A percentile compares a stretch with the other conserved stretches of the same genome.
Conservation (phyloP, 2,113 vertebrate species). For the Phrynocephalus versicolor region DNA sequence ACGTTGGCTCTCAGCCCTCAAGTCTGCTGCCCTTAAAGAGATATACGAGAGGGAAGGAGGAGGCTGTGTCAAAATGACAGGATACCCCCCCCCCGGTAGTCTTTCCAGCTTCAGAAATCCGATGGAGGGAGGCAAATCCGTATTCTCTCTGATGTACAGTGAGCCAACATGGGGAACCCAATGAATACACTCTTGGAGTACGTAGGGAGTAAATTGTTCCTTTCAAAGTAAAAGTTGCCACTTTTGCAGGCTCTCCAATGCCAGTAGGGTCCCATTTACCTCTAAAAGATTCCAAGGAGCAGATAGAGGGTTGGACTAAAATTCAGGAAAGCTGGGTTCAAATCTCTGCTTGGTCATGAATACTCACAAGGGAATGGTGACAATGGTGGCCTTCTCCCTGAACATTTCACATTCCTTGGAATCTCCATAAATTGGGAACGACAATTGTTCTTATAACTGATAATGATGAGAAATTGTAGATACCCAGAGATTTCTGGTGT, state of each 20-base stretch:
- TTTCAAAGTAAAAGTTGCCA: neutral
- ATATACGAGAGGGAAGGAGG: neutral
- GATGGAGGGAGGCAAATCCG: neutral
- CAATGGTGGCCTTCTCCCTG: too few species aligned
- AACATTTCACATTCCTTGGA: too few species aligned
- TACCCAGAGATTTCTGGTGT: too few species aligned
- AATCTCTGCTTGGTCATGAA: neutral
- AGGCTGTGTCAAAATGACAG: neutral
- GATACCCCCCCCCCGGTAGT: rapidly evolving
- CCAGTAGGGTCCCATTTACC: conserved; percentile 5
- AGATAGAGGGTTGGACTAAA: too few species aligned
- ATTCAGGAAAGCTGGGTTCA: neutral
- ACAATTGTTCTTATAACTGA: too few species aligned
- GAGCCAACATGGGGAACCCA: too few species aligned
- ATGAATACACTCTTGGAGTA: too few species aligned
- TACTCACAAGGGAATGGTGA: too few species aligned
- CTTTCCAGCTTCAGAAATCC: rapidly evolving
- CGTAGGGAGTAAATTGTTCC: rapidly evolving
- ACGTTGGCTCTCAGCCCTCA: conserved; percentile 48
- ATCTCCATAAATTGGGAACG: too few species aligned
- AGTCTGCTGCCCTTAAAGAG: conserved; percentile 44
- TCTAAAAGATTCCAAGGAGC: neutral
- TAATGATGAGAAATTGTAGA: too few species aligned
- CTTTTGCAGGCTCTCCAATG: neutral
- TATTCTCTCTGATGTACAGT: rapidly evolving